A percentile compares a stretch with the other conserved stretches of the same genome.
phyloP scores from a whole-genome alignment of 2,113 vertebrate genomes.

The Chionis minor region DNA sequence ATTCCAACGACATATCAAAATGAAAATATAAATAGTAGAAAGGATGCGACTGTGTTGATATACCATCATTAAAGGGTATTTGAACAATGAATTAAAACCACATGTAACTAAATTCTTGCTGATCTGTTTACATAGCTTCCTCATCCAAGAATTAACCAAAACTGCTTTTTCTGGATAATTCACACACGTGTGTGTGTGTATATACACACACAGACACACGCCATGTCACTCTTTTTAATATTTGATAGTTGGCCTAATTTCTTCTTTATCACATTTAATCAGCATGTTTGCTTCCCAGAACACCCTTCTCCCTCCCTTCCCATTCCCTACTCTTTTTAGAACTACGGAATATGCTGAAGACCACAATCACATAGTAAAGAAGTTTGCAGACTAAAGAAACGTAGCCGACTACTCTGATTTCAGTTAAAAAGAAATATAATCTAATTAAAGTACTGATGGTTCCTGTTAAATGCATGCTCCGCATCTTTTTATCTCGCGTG shows the following conservation, averaged over 20 bases:
- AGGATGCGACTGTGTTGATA: background rate
- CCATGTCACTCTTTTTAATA: background rate
- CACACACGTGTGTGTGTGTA: background rate
- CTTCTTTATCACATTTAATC: background rate
- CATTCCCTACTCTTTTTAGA: background rate
- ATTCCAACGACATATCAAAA: background rate
- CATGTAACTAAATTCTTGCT: background rate
- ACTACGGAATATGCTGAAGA: rapidly evolving
- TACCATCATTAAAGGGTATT: background rate
- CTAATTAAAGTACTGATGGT: background rate
- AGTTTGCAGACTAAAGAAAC: background rate
- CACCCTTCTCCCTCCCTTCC: background rate
- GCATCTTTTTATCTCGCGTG: background rate
- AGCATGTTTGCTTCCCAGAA: background rate
- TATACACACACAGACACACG: no score
- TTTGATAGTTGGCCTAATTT: background rate
- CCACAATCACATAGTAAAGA: background rate
- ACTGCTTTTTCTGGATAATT: background rate
- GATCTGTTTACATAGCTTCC: background rate
- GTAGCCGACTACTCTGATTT: background rate
- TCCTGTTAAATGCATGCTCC: background rate
- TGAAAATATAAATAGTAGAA: background rate
- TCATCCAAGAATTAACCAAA: background rate
- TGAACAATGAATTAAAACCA: background rate
- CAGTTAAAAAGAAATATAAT: background rate